phyloP scores from a whole-genome alignment of 2,797 vertebrate genomes.

The Lycodopsis pacificus region DNA sequence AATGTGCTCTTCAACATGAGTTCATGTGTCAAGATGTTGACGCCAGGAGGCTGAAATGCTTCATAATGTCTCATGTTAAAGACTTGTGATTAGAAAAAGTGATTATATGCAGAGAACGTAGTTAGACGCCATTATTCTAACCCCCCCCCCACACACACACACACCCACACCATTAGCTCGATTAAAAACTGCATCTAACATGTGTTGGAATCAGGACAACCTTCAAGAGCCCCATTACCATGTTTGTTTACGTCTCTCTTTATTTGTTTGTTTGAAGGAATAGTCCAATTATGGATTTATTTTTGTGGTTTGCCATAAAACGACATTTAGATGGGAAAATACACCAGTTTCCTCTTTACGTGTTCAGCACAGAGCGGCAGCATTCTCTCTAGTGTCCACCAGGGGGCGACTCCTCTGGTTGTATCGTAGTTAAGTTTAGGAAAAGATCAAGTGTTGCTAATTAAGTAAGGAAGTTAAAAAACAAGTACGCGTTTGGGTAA shows the following conservation, averaged over 20 bases:
- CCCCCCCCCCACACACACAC: too few species aligned
- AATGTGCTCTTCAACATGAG: background rate
- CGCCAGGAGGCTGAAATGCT: background rate
- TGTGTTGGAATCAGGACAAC: background rate
- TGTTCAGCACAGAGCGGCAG: background rate
- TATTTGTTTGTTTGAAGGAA: background rate
- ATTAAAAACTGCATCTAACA: conserved; percentile 8
- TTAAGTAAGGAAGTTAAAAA: too few species aligned
- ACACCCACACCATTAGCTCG: background rate
- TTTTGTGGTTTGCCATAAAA: background rate
- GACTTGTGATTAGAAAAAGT: conserved; percentile 6
- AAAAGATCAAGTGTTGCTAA: too few species aligned
- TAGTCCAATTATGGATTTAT: background rate
- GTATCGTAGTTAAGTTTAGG: too few species aligned
- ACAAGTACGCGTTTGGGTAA: too few species aligned
- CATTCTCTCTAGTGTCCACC: background rate
- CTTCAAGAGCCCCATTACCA: background rate
- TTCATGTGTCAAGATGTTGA: background rate
- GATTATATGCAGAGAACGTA: conserved; percentile 6
- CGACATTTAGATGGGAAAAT: background rate
- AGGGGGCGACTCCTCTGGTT: background rate
- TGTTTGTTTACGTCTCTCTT: background rate
- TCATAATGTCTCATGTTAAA: background rate
- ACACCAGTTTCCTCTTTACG: background rate
- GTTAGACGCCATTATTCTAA: background rate